These are phyloP conservation scores for Vidua macroura DNA, from an alignment of 2,113 vertebrate species.

Conservation along the genomic window DNA sequence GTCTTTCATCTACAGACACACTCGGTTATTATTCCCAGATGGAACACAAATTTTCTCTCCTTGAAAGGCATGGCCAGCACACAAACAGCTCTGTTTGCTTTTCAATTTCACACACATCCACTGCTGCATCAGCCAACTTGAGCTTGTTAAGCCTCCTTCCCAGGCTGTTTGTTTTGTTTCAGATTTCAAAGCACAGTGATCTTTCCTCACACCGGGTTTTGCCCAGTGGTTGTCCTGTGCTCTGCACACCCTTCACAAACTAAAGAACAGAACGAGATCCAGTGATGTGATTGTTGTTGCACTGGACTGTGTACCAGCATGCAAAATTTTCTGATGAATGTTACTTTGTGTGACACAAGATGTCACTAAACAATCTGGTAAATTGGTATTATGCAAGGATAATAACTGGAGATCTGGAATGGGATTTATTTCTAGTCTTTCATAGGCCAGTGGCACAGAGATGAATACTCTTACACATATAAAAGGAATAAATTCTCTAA, in stretches of 20 bases:
- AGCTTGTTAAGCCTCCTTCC: background rate
- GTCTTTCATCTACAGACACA: background rate
- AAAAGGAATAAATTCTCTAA: background rate
- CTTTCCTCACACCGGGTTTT: background rate
- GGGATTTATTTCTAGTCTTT: background rate
- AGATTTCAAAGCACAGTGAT: background rate
- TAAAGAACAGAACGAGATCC: background rate
- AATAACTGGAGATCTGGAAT: background rate
- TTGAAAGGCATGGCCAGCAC: background rate
- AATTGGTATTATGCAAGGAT: background rate
- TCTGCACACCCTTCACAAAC: background rate
- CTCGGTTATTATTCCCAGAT: background rate
- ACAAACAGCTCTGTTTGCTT: background rate
- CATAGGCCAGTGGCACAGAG: background rate
- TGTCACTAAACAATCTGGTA: background rate
- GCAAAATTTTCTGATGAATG: background rate
- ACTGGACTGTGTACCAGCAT: background rate
- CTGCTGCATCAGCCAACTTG: background rate
- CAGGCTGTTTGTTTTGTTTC: background rate
- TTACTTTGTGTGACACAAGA: background rate
- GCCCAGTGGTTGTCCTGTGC: background rate
- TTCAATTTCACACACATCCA: background rate
- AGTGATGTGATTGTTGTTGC: background rate
- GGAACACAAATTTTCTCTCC: background rate
- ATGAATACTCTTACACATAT: background rate